Evolutionary conservation across 1,140 invertebrate genomes (phyloP).

Genomic region (Drosophila watanabei): DNA sequence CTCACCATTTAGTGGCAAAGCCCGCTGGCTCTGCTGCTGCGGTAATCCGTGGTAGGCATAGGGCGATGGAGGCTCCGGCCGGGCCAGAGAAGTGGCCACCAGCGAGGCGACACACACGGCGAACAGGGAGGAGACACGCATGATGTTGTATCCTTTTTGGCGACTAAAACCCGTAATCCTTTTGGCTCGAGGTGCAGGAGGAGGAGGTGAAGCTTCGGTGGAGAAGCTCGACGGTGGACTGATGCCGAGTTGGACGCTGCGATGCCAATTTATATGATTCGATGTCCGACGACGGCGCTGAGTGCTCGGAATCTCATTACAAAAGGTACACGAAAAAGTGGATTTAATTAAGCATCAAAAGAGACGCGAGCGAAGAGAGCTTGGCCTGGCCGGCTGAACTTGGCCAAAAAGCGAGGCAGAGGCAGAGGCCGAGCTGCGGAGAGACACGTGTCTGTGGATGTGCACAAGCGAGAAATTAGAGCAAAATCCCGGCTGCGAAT

Average conservation of each 20-base stretch:
- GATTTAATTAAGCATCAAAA: constrained; percentile 81
- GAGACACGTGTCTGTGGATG: constrained; percentile 58
- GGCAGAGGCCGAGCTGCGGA: constrained; percentile 23
- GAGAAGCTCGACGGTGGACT: constrained; percentile 70
- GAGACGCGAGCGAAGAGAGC: constrained; percentile 45
- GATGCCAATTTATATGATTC: constrained; percentile 74
- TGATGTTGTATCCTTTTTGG: constrained; percentile 51
- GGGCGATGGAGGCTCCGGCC: constrained; percentile 87
- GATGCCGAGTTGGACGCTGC: constrained; percentile 52
- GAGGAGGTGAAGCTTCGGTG: constrained; percentile 45
- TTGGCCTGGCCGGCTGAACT: constrained; percentile 3
- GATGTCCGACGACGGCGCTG: constrained; percentile 52
- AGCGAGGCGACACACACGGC: constrained; percentile 83
- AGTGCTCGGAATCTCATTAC: constrained; percentile 76
- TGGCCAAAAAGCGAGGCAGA: constrained; percentile 28
- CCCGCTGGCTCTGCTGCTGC: constrained; percentile 83
- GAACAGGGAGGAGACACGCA: constrained; percentile 85
- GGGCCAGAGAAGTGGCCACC: constrained; percentile 86
- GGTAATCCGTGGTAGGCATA: constrained; percentile 87
- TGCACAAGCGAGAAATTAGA: constrained; percentile 64
- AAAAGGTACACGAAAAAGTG: constrained; percentile 76
- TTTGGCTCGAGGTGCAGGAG: constrained; percentile 30
- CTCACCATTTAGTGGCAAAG: constrained; percentile 75
- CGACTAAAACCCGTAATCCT: constrained; percentile 70
- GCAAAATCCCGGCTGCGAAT: constrained; percentile 50